A percentile compares a stretch with the other conserved stretches of the same genome.
Evolutionary conservation across 2,888 invertebrate genomes (phyloP).

Genomic region (Coenonympha glycerion): DNA sequence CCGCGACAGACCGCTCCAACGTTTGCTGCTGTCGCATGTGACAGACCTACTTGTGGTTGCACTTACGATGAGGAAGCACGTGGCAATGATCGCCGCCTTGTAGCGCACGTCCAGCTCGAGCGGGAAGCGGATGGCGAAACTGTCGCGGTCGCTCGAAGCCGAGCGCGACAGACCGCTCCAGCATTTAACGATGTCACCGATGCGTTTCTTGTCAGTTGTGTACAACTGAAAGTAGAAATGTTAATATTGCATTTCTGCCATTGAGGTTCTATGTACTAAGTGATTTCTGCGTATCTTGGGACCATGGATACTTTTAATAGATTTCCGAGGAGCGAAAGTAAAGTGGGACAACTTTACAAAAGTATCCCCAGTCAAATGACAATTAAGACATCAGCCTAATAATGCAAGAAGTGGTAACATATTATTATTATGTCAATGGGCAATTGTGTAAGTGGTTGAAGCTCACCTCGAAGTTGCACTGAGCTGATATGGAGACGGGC

Average conservation of each 20-base stretch:
- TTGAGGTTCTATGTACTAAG: no score
- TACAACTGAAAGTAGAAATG: constrained; percentile 39
- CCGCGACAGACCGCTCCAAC: neutral
- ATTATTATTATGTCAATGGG: no score
- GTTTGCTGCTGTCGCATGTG: neutral
- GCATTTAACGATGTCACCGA: constrained; percentile 43
- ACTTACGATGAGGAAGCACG: constrained; percentile 45
- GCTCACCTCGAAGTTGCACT: constrained; percentile 41
- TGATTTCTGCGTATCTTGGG: no score
- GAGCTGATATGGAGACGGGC: constrained; percentile 33
- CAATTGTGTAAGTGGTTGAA: neutral
- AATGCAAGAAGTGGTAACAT: no score
- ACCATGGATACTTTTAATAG: neutral
- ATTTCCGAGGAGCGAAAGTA: neutral
- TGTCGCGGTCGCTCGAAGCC: constrained; percentile 30
- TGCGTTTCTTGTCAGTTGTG: constrained; percentile 34
- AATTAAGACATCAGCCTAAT: no score
- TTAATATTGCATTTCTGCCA: no score
- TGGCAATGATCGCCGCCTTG: constrained; percentile 45
- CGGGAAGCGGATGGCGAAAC: constrained; percentile 40
- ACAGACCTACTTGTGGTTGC: no score
- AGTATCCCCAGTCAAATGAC: no score
- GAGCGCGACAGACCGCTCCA: constrained; percentile 35
- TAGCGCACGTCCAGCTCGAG: constrained; percentile 36
- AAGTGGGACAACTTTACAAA: no score